Base-by-base conservation (phyloP, 2,113 vertebrate species). In the Danionella cerebrum region DNA sequence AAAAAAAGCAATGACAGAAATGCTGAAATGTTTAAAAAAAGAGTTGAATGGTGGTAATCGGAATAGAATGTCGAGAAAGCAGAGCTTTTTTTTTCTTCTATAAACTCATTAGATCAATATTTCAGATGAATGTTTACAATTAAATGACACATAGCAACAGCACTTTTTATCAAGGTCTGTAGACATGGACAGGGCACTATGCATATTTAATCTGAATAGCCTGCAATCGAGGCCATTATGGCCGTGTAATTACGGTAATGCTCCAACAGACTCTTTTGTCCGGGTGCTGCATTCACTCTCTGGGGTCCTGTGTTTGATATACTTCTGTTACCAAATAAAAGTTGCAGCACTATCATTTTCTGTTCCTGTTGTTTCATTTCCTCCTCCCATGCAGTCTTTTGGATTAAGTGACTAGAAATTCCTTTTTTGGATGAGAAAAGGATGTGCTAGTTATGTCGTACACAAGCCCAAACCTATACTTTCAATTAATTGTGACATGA, bases 171-270 rank as follows among this genome's bases (percentile, higher is more conserved):
- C 59, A 69, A 74, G 62, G 72, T 39, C 59, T 10, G 72, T 64
- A 59, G 70, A 74, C 67, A 75, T 78, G 68, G 73, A 70, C 44
- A 5, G 36, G 51, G 4, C 67, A 7, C 25, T 78, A 83, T 84
- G 69, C 76, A 84, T 80, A 81, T 84, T 84, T 83, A 81, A 84
- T 82, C 67, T 51, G 51, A 80, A 79, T 71, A 68, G 75, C 45
- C 72, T 57, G 68, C 39, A 14, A 58, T 77, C 68, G 38, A 66
- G 65, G 53, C 75, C 59, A 73, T 84, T 78, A 79, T 64, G 53
- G 38, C 42, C 11, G 48, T 59, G 64, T 78, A 80, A 82, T 85
- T 81, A 82, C 72, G 72, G 65, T 80, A 80, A 79, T 82, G 75
- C 71, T 74, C 66, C 65, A 48, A 73, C 62, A 54, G 69, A 71